Evolutionary conservation across 2,797 vertebrate genomes (phyloP).

Genomic region (Hypotaenidia okinawae): DNA sequence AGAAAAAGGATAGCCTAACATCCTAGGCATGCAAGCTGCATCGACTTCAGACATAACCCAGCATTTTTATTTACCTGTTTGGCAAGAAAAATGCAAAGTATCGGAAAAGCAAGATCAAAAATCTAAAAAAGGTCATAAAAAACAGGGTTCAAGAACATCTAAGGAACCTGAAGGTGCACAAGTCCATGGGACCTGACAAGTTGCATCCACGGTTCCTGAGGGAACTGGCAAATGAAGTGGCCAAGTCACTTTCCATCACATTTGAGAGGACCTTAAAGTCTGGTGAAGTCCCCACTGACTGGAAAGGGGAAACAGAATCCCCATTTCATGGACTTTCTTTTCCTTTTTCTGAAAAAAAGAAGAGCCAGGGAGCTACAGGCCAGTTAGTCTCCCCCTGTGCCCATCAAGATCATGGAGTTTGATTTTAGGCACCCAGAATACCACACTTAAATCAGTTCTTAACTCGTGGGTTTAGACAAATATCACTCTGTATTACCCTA

Average conservation of each 20-base stretch:
- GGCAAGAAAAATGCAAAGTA: neutral
- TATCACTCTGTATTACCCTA: neutral
- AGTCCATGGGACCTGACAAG: no score
- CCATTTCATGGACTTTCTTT: no score
- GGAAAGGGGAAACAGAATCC: no score
- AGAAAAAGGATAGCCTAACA: neutral
- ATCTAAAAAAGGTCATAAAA: neutral
- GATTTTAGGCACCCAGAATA: neutral
- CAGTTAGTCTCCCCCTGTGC: no score
- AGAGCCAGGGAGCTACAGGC: no score
- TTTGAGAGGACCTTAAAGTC: no score
- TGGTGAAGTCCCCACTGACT: no score
- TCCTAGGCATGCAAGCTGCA: neutral
- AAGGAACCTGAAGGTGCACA: no score
- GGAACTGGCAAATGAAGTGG: no score
- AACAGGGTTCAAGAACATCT: neutral
- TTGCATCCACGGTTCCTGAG: no score
- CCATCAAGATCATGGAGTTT: neutral
- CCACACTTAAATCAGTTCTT: neutral
- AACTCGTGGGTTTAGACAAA: neutral
- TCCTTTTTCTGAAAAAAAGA: no score
- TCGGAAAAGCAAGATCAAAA: neutral
- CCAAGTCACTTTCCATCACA: no score
- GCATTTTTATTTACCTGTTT: neutral
- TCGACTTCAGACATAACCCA: rapidly evolving